Evolutionary conservation across 2,797 vertebrate genomes (phyloP).

Genomic region (Molossus alvarezi): DNA sequence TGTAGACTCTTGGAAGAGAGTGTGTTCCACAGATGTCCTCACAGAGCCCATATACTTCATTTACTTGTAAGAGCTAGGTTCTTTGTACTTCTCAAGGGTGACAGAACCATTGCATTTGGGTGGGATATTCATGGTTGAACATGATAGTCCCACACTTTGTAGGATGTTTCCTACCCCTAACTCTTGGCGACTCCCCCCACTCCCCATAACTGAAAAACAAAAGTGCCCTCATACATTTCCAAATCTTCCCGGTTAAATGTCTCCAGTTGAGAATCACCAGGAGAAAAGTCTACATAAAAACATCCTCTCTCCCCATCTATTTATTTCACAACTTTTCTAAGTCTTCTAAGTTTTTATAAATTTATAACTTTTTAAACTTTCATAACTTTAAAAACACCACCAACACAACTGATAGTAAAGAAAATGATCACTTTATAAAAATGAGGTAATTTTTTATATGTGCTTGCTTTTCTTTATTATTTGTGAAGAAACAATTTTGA

Average conservation of each 20-base stretch:
- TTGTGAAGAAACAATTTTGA: slow-evolving; percentile 60
- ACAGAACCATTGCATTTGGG: neutral
- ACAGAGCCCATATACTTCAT: neutral
- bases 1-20: neutral
- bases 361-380: slow-evolving; percentile 54
- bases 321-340: slow-evolving; percentile 12
- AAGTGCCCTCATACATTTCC: neutral
- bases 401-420: neutral
- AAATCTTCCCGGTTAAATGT: neutral
- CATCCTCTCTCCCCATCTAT: neutral
- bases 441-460: neutral
- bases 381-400: slow-evolving; percentile 51
- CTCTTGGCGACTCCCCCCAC: neutral
- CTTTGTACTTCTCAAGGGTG: neutral
- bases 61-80: neutral
- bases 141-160: neutral
- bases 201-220: neutral
- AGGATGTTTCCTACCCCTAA: neutral
- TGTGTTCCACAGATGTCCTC: neutral
- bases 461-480: slow-evolving; percentile 46
- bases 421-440: neutral
- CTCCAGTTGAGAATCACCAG: neutral
- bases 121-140: neutral
- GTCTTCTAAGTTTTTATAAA: neutral
- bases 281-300: neutral